phyloP scores from a whole-genome alignment of 2,797 vertebrate genomes.

The Phataginus tetradactyla region DNA sequence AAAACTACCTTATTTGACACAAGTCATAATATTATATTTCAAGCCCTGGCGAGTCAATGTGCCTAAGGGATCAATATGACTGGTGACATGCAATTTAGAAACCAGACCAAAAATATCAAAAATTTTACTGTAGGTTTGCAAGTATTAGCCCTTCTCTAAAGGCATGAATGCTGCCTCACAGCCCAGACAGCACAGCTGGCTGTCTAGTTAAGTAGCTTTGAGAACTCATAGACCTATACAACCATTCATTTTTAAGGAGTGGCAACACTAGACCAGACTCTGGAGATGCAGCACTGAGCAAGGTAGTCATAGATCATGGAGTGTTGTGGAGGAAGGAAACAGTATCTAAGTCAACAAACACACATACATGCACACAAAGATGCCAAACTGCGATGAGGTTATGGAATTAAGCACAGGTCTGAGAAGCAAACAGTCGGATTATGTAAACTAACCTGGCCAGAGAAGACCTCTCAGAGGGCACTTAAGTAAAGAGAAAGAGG shows the following conservation, averaged over 20 bases:
- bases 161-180: background rate
- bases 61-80: slow-evolving; percentile 16
- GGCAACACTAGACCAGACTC: background rate
- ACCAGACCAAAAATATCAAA: background rate
- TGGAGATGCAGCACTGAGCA: background rate
- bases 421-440: background rate
- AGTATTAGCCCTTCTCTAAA: slow-evolving; percentile 22
- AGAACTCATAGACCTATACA: background rate
- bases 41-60: background rate
- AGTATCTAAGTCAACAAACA: background rate
- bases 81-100: background rate
- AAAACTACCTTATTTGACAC: background rate
- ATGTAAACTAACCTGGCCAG: background rate
- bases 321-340: background rate
- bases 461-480: background rate
- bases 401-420: background rate
- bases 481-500: background rate
- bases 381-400: background rate
- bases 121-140: background rate
- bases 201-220: background rate
- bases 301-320: background rate
- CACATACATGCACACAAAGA: background rate
- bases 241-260: background rate
- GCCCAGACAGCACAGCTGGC: background rate
- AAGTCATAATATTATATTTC: slow-evolving; percentile 44